Evolutionary conservation across 1,140 invertebrate species (phyloP).

Genomic region (Eriosoma lanigerum): DNA sequence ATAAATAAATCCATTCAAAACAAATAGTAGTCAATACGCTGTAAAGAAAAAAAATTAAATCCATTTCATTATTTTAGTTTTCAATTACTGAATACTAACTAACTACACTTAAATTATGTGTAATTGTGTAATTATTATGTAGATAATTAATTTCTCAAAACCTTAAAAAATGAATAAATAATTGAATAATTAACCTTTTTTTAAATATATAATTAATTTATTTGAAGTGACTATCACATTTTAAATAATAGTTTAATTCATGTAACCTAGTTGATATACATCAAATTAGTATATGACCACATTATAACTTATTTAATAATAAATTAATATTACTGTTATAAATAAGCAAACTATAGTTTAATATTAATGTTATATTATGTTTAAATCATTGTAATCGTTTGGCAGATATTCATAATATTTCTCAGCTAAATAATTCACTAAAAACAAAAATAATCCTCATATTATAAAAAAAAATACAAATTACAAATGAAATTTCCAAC

Average conservation of each 20-base stretch:
- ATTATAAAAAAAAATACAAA: slow-evolving; percentile 16
- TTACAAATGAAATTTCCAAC: slow-evolving; percentile 1
- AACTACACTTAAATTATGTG: background rate
- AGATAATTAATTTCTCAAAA: background rate
- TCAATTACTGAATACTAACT: background rate
- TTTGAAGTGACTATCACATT: slow-evolving; percentile 12
- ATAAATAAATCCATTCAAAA: slow-evolving; percentile 22
- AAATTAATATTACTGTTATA: no score
- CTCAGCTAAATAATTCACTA: slow-evolving; percentile 37
- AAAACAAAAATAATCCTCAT: slow-evolving; percentile 37
- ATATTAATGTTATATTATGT: slow-evolving; percentile 1
- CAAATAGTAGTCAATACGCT: slow-evolving; percentile 19
- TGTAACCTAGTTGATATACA: background rate
- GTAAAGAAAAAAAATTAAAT: slow-evolving; percentile 19
- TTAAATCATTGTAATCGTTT: background rate
- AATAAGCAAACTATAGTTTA: background rate
- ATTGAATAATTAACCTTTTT: slow-evolving; percentile 16
- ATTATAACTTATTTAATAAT: slow-evolving; percentile 5
- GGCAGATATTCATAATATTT: slow-evolving; percentile 22
- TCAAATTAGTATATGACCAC: background rate
- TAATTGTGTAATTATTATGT: background rate
- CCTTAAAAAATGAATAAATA: slow-evolving; percentile 3
- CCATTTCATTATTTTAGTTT: slow-evolving; percentile 13
- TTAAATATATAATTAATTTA: background rate
- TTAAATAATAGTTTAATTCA: background rate